phyloP scores from a whole-genome alignment of 2,797 vertebrate species.

The Petrocephalus sullivani region DNA sequence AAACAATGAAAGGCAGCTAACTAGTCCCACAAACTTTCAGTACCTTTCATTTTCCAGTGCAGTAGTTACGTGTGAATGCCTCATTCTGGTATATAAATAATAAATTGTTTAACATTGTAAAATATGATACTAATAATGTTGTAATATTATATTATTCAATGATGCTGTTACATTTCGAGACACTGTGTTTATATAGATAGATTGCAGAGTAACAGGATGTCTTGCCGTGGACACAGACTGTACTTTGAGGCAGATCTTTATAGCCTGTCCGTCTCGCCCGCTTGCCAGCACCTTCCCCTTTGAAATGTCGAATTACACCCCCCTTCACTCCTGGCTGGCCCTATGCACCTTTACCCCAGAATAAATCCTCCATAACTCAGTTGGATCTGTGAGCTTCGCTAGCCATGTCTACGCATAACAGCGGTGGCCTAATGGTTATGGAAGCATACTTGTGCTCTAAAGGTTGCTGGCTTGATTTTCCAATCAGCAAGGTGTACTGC shows the following conservation, averaged over 20 bases:
- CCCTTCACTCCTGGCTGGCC: background rate
- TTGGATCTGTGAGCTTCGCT: background rate
- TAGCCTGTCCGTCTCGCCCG: background rate
- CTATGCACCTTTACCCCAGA: background rate
- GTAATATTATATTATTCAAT: background rate
- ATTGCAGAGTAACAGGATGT: background rate
- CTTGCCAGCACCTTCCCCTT: background rate
- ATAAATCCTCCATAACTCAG: background rate
- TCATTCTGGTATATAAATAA: background rate
- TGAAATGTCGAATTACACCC: background rate
- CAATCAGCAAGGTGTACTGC: too few species aligned
- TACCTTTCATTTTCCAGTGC: background rate
- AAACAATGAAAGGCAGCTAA: background rate
- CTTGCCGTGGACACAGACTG: background rate
- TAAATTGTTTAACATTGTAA: background rate
- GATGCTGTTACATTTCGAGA: background rate
- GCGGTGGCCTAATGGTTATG: background rate
- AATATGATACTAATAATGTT: background rate
- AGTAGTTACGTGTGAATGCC: background rate
- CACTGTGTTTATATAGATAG: background rate
- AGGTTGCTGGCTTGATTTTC: too few species aligned
- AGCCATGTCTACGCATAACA: background rate
- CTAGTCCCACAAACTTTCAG: background rate
- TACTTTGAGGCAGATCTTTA: background rate
- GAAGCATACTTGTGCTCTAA: too few species aligned